These are phyloP conservation scores for Cephalopholis sonnerati DNA, from an alignment of 2,113 vertebrate species.

Conservation along the genomic window DNA sequence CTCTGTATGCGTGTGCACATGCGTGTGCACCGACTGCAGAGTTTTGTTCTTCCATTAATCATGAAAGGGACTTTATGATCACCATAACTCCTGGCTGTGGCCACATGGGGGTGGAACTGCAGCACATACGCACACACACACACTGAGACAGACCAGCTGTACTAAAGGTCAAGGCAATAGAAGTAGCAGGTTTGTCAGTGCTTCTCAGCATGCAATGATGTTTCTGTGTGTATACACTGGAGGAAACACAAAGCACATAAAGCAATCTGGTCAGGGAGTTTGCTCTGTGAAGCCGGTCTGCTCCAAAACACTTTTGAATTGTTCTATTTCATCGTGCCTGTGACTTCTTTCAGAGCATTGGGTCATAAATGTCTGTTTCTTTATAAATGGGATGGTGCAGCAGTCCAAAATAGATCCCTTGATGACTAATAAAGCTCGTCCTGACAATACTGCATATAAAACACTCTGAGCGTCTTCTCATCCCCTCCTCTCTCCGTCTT, in stretches of 20 bases:
- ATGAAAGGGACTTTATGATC: constrained; percentile 64
- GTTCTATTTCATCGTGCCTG: background rate
- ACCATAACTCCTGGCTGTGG: constrained; percentile 52
- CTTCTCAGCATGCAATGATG: constrained; percentile 36
- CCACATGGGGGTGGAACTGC: constrained; percentile 61
- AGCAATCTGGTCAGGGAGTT: constrained; percentile 25
- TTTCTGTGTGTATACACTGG: constrained; percentile 17
- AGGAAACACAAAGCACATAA: constrained; percentile 10
- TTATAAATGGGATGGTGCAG: constrained; percentile 18
- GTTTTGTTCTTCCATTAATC: constrained; percentile 75
- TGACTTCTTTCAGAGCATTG: constrained; percentile 4
- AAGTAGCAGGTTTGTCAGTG: constrained; percentile 35
- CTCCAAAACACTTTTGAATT: background rate
- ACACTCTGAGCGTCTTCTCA: constrained; percentile 11
- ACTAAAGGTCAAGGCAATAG: constrained; percentile 59
- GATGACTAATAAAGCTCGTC: constrained; percentile 53
- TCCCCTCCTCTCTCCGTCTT: constrained; percentile 1
- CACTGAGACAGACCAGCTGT: constrained; percentile 33
- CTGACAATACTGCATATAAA: constrained; percentile 27
- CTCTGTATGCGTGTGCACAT: constrained; percentile 6
- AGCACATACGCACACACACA: constrained; percentile 31
- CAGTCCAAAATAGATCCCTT: constrained; percentile 32
- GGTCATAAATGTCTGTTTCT: constrained; percentile 32
- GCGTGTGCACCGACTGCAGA: constrained; percentile 45
- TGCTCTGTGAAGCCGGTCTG: background rate